Conservation (phyloP, 1,140 invertebrate species). For the Zelostemma sp. region DNA sequence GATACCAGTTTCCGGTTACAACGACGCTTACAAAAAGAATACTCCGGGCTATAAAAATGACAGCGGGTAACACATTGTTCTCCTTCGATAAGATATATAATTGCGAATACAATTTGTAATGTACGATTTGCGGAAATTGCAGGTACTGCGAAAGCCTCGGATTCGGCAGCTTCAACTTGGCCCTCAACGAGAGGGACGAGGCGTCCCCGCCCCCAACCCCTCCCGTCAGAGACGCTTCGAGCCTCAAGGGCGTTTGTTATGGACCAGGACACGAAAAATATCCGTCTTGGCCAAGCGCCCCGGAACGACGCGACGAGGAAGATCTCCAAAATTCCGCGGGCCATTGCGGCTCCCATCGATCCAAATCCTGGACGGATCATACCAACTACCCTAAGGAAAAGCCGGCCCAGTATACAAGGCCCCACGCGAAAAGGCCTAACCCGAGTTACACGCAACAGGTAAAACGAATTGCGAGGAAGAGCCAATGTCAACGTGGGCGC, state of each 20-base stretch:
- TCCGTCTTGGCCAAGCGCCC: constrained; percentile 79
- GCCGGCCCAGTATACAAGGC: constrained; percentile 75
- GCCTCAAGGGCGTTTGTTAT: constrained; percentile 77
- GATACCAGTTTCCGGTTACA: constrained; percentile 60
- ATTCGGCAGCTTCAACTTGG: constrained; percentile 67
- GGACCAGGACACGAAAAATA: constrained; percentile 85
- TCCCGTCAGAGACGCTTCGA: constrained; percentile 79
- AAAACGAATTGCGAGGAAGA: no score
- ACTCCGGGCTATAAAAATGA: constrained; percentile 67
- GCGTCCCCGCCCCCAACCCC: constrained; percentile 72
- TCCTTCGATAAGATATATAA: no score
- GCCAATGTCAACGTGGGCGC: constrained; percentile 52
- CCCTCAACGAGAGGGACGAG: constrained; percentile 65
- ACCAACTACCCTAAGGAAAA: constrained; percentile 82
- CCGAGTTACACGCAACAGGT: constrained; percentile 78
- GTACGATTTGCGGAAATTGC: background rate
- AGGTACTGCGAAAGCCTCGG: constrained; percentile 68
- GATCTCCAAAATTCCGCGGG: constrained; percentile 69
- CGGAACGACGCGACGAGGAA: constrained; percentile 60
- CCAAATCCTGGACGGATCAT: constrained; percentile 82
- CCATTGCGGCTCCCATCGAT: constrained; percentile 73
- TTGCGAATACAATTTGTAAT: background rate
- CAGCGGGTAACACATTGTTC: constrained; percentile 58
- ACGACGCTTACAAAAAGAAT: constrained; percentile 67
- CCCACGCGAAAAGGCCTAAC: constrained; percentile 77